A percentile compares a stretch with the other conserved stretches of the same genome.
These are phyloP conservation scores for Macaria notata DNA, from an alignment of 2,888 invertebrate species.

Conservation along the genomic window DNA sequence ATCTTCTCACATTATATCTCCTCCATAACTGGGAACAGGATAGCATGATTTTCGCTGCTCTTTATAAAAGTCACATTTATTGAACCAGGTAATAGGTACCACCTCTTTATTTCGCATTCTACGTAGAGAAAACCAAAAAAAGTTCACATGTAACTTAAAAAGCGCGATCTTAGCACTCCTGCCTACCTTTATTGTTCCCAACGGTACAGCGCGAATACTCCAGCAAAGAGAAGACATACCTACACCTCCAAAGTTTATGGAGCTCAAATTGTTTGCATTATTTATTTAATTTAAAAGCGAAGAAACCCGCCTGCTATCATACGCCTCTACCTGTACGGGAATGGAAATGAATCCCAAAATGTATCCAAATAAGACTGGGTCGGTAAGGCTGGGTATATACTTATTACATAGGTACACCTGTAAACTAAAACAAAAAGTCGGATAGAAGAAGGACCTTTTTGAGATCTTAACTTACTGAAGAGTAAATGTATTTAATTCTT, in stretches of 20 bases:
- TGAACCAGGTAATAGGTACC: background rate
- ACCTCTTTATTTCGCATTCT: background rate
- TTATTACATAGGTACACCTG: background rate
- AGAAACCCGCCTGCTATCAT: constrained; percentile 73
- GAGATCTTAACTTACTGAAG: too few species aligned
- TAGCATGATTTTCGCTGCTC: too few species aligned
- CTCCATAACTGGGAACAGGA: too few species aligned
- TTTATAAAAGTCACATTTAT: too few species aligned
- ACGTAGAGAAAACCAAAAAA: background rate
- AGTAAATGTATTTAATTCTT: too few species aligned
- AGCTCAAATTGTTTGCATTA: constrained; percentile 80
- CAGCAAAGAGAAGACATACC: constrained; percentile 59
- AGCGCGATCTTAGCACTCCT: constrained; percentile 53
- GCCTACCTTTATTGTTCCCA: constrained; percentile 72
- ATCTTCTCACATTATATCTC: too few species aligned
- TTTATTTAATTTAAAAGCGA: constrained; percentile 82
- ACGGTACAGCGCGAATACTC: constrained; percentile 63
- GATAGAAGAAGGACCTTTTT: too few species aligned
- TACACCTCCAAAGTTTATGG: constrained; percentile 75
- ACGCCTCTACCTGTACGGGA: constrained; percentile 48
- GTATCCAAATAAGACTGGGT: constrained; percentile 19
- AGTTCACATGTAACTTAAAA: background rate
- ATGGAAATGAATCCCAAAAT: constrained; percentile 43
- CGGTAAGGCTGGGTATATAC: constrained; percentile 4
- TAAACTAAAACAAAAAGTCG: too few species aligned